Conservation (phyloP, 2,113 vertebrate species). For the Misgurnus mizolepis region DNA sequence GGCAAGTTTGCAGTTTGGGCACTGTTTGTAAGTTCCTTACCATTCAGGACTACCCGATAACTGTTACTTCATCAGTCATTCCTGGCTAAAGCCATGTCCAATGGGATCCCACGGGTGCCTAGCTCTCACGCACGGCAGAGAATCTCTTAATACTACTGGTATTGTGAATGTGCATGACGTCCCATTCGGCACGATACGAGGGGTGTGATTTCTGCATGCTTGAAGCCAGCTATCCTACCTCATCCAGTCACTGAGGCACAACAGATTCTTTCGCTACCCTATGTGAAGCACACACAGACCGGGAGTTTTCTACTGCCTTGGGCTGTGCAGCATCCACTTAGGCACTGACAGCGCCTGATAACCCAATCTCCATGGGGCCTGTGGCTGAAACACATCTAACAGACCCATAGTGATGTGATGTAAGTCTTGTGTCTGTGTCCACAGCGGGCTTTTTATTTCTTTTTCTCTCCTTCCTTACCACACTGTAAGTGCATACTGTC, state of each 20-base stretch:
- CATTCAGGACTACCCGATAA: background rate
- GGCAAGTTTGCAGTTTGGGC: too few relatives aligned
- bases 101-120: background rate
- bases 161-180: constrained; percentile 64
- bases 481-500: constrained; percentile 64
- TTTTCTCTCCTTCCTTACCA: constrained; percentile 38
- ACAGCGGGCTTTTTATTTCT: constrained; percentile 9
- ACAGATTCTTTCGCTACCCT: constrained; percentile 71
- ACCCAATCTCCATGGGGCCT: constrained; percentile 41
- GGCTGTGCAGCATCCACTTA: constrained; percentile 60
- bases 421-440: constrained; percentile 37
- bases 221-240: constrained; percentile 57
- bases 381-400: constrained; percentile 44
- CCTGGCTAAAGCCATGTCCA: background rate
- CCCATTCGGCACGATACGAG: constrained; percentile 67
- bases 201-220: constrained; percentile 67
- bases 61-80: background rate
- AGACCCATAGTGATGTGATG: constrained; percentile 35
- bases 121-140: constrained; percentile 62
- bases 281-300: constrained; percentile 72
- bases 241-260: constrained; percentile 47
- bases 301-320: constrained; percentile 60
- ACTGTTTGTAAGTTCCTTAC: too few relatives aligned
- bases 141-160: constrained; percentile 63
- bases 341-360: constrained; percentile 56